These are phyloP conservation scores for Limulus polyphemus DNA, from an alignment of 2,888 invertebrate species.

Conservation along the genomic window DNA sequence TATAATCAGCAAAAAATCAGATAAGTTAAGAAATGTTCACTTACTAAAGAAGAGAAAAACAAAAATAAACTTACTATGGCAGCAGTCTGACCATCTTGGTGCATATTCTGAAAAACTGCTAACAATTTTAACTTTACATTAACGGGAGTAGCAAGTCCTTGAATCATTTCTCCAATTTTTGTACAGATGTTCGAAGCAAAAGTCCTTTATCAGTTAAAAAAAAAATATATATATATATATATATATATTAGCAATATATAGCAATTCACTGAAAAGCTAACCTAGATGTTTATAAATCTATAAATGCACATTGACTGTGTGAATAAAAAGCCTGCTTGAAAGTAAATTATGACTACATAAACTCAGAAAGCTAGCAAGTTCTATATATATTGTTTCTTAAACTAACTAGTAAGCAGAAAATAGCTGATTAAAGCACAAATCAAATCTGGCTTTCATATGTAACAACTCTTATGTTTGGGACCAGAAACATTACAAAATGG, in stretches of 20 bases:
- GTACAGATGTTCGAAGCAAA: conserved; percentile 93
- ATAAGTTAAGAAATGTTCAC: too few relatives aligned
- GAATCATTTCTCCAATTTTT: conserved; percentile 89
- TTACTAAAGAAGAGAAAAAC: too few relatives aligned
- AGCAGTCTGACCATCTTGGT: conserved; percentile 65
- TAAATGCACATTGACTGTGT: neutral
- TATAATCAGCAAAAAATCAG: too few relatives aligned
- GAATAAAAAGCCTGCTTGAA: neutral
- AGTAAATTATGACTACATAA: conserved; percentile 1
- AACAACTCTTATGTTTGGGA: too few relatives aligned
- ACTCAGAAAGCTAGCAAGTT: conserved; percentile 36
- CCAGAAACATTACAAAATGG: too few relatives aligned
- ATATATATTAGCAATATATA: neutral
- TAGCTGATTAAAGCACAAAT: too few relatives aligned
- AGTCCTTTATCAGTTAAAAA: conserved; percentile 49
- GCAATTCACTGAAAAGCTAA: neutral
- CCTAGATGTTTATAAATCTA: neutral
- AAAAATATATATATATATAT: neutral
- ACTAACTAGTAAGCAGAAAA: too few relatives aligned
- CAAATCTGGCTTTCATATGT: too few relatives aligned
- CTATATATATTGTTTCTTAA: too few relatives aligned
- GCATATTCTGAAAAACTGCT: conserved; percentile 81
- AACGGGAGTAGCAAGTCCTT: conserved; percentile 79
- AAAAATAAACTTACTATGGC: conserved; percentile 46
- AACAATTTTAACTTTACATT: conserved; percentile 82